Conservation (phyloP, 2,113 vertebrate species). For the Myrmecophaga tridactyla region DNA sequence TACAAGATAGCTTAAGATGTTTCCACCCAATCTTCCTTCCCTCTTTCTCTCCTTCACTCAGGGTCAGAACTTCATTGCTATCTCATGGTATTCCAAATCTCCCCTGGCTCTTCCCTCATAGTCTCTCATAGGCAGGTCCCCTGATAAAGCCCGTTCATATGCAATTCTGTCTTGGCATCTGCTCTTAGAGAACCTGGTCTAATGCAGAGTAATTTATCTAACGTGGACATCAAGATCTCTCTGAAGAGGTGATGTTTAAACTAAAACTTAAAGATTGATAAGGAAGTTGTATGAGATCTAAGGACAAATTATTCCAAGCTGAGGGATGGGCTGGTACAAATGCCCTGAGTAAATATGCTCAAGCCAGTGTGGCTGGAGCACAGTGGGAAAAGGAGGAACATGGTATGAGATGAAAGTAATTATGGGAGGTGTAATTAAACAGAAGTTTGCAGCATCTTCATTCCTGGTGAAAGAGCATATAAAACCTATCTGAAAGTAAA, state of each 20-base stretch:
- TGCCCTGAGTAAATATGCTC: neutral
- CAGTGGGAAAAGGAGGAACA: rapidly evolving
- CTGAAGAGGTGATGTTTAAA: neutral
- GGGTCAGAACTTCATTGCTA: neutral
- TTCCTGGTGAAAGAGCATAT: neutral
- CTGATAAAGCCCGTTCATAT: neutral
- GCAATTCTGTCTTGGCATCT: neutral
- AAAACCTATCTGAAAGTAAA: neutral
- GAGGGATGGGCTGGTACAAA: neutral
- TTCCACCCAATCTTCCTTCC: neutral
- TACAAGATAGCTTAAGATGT: neutral
- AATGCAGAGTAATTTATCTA: neutral
- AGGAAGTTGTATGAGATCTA: neutral
- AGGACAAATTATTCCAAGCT: neutral
- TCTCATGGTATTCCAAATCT: neutral
- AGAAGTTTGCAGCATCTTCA: neutral
- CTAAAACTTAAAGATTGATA: neutral
- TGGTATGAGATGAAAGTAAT: neutral
- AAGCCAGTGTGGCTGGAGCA: neutral
- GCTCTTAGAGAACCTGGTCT: too few relatives aligned
- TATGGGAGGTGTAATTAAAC: too few relatives aligned
- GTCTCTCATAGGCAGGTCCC: neutral
- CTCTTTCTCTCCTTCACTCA: neutral
- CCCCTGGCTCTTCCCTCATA: neutral
- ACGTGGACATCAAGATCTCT: neutral